phyloP scores from a whole-genome alignment of 2,888 invertebrate genomes.

The Agriotes lineatus region DNA sequence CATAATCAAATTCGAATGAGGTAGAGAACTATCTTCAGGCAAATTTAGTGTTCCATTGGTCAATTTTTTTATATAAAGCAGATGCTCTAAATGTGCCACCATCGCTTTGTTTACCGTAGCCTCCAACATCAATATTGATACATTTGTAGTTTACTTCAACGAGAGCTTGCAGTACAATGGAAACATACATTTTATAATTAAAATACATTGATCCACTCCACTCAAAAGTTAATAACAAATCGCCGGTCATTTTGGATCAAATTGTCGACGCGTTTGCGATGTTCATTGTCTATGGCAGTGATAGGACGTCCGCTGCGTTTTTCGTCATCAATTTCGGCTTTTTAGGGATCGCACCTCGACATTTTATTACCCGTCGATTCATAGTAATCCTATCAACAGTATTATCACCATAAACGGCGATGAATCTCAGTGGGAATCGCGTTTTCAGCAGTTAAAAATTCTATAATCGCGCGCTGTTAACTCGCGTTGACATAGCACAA shows the following conservation, averaged over 20 bases:
- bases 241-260: too few relatives aligned
- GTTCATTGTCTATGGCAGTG: too few relatives aligned
- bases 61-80: constrained; percentile 38
- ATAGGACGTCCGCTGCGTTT: too few relatives aligned
- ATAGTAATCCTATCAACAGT: too few relatives aligned
- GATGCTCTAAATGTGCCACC: constrained; percentile 50
- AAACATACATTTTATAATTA: constrained; percentile 9
- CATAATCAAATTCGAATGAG: constrained; percentile 40
- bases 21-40: constrained; percentile 35
- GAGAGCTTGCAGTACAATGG: not conserved
- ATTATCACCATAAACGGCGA: not conserved
- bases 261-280: too few relatives aligned
- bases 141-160: constrained; percentile 44
- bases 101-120: constrained; percentile 53
- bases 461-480: too few relatives aligned
- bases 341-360: not conserved
- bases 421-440: not conserved
- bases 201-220: constrained; percentile 13
- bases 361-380: constrained; percentile 3
- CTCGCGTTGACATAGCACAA: too few relatives aligned
- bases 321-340: too few relatives aligned
- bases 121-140: constrained; percentile 50
- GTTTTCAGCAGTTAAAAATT: not conserved
- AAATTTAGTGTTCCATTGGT: not conserved
- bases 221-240: too few relatives aligned